Percentiles rank a stretch among this genome's conserved stretches.
phyloP scores from a whole-genome alignment of 2,888 invertebrate genomes.

The Eristalinus sepulchralis region DNA sequence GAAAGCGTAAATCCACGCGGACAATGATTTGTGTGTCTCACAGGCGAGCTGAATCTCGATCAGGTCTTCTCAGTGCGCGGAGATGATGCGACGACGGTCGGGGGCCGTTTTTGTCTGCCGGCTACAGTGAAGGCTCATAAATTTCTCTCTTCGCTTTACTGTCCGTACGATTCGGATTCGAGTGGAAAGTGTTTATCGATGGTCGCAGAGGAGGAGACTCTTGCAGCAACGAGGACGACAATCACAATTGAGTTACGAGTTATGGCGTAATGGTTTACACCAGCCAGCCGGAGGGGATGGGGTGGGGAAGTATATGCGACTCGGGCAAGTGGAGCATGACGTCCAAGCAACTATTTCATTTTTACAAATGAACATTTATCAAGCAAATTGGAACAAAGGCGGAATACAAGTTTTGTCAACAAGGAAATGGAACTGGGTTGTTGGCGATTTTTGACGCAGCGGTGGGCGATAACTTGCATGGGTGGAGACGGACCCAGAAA shows the following conservation, averaged over 20 bases:
- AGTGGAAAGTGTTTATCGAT: background rate
- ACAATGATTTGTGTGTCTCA: background rate
- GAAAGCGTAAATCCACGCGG: slow-evolving; percentile 6
- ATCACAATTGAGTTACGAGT: background rate
- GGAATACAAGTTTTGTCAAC: too few species aligned
- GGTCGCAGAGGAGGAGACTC: background rate
- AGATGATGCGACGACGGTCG: background rate
- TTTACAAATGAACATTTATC: too few species aligned
- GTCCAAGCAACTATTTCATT: background rate
- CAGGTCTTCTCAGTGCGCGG: slow-evolving; percentile 14
- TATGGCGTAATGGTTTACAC: background rate
- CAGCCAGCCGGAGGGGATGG: background rate
- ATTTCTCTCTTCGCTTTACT: background rate
- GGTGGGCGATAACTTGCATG: too few species aligned
- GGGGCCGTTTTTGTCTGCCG: background rate
- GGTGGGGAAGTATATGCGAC: background rate
- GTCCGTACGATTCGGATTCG: background rate
- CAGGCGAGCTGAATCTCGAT: slow-evolving; percentile 2
- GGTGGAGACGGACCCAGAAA: too few species aligned
- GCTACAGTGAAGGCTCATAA: background rate
- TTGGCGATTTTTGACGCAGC: too few species aligned
- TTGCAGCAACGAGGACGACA: background rate
- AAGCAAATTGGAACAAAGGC: too few species aligned
- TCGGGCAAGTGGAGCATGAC: background rate
- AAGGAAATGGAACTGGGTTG: too few species aligned